Conservation (phyloP, 2,113 vertebrate genomes). For the Rhinopomastus cyanomelas region DNA sequence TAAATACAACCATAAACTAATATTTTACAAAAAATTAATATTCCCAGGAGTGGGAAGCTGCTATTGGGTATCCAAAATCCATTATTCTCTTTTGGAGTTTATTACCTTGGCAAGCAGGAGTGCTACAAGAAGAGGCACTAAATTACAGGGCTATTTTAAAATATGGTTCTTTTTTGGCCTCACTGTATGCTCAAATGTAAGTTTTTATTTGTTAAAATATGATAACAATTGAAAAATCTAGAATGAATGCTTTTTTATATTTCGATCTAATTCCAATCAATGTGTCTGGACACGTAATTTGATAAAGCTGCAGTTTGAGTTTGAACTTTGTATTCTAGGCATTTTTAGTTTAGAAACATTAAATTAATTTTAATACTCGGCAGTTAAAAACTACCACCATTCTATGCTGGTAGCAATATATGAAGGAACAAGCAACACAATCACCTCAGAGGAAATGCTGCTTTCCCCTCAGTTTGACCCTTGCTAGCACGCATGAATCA, state of each 20-base stretch:
- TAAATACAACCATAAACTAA: neutral
- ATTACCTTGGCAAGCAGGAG: neutral
- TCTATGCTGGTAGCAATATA: neutral
- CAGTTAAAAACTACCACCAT: constrained; percentile 11
- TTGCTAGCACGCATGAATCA: constrained; percentile 45
- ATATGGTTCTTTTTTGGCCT: neutral
- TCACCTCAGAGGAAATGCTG: constrained; percentile 32
- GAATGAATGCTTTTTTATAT: neutral
- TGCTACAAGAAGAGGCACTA: neutral
- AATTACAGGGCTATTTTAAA: neutral
- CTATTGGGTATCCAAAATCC: neutral
- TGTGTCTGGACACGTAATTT: neutral
- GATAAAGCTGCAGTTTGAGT: neutral
- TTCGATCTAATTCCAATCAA: neutral
- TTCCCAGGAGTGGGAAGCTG: neutral
- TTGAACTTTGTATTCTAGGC: neutral
- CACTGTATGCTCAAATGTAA: neutral
- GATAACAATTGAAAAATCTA: neutral
- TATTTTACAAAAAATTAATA: neutral
- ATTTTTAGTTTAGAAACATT: constrained; percentile 30
- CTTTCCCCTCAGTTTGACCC: constrained; percentile 47
- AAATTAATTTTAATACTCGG: constrained; percentile 12
- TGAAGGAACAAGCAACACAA: constrained; percentile 5
- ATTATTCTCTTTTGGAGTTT: neutral
- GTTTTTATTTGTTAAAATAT: neutral